Evolutionary conservation across 2,113 vertebrate species (phyloP).

Genomic region (Notothenia coriiceps): DNA sequence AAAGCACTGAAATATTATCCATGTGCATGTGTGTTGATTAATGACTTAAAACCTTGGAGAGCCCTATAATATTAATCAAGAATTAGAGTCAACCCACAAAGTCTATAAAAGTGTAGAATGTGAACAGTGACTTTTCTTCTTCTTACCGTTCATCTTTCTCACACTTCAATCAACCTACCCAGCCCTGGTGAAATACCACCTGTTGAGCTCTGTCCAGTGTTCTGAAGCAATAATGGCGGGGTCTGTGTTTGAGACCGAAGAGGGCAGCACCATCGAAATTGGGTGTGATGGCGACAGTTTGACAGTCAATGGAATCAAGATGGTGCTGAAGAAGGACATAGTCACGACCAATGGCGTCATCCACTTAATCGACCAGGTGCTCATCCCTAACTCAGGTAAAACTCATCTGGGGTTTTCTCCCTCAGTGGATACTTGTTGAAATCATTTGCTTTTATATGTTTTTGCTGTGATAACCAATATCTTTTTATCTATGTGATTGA

Average conservation of each 20-base stretch:
- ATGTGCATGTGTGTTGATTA: background rate
- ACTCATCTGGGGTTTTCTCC: background rate
- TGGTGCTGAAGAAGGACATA: slow-evolving; percentile 97
- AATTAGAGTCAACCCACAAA: background rate
- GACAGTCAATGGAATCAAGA: slow-evolving; percentile 94
- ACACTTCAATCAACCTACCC: background rate
- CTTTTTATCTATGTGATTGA: slow-evolving; percentile 24
- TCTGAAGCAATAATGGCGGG: slow-evolving; percentile 95
- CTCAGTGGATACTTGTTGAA: background rate
- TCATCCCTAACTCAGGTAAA: slow-evolving; percentile 95
- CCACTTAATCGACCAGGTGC: slow-evolving; percentile 92
- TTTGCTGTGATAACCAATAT: background rate
- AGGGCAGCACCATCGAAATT: slow-evolving; percentile 91
- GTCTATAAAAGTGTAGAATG: slow-evolving; percentile 1
- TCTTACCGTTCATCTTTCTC: background rate
- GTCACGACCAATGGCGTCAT: slow-evolving; percentile 95
- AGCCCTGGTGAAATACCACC: slow-evolving; percentile 94
- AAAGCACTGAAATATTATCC: background rate
- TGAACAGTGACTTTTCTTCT: background rate
- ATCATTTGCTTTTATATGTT: background rate
- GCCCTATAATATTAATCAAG: background rate
- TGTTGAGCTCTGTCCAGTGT: slow-evolving; percentile 92
- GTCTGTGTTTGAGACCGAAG: slow-evolving; percentile 88
- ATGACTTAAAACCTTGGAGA: slow-evolving; percentile 12
- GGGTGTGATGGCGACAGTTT: slow-evolving; percentile 95